Evolutionary conservation across 2,113 vertebrate species (phyloP).

Genomic region (Macaca fascicularis): T2T-MFA8v1.1 NC_088377.1:195455001-195455500

Average conservation of each 20-base stretch:
- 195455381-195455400: neutral
- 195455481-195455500: slow-evolving; percentile 9
- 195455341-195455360: no score
- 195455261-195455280: neutral
- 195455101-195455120: accelerated
- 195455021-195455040: neutral
- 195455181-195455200: neutral
- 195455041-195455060: neutral
- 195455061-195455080: neutral
- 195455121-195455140: accelerated
- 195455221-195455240: neutral
- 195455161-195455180: neutral
- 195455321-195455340: neutral
- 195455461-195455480: neutral
- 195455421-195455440: neutral
- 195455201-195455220: neutral
- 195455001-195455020: neutral
- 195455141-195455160: accelerated
- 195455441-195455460: neutral
- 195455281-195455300: neutral
- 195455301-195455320: neutral
- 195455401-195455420: neutral
- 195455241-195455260: neutral
- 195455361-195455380: neutral
- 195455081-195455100: neutral